Base-by-base conservation (phyloP, 2,113 vertebrate species). In the Phyllostomus hastatus region DNA sequence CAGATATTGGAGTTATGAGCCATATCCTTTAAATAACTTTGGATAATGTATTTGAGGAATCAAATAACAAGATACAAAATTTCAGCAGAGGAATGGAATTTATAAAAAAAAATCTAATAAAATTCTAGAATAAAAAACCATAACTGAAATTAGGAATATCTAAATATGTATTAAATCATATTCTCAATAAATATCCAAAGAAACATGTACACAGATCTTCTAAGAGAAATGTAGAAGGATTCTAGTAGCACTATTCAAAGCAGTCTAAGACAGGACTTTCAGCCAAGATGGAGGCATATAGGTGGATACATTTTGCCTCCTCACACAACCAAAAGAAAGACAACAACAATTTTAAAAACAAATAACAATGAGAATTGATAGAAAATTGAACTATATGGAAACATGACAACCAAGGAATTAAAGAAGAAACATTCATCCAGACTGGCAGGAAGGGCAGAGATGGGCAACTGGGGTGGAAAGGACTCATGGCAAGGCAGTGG, bases 31-130 rank as follows among this genome's bases (percentile, higher is more conserved):
- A 86, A 92, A 48, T 76, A 64, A 52, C 22, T 89, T 92, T 52
- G 38, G 79, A 79, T 82, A 90, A 95, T 64, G 54, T 83, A 87
- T 69, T n/a, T 96, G 61, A 88, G 11, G 70, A 92, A 57, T 87
- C 48, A 33, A 26, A 76, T 86, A 81, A 82, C 1, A 79, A 92
- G 41, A 81, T 76, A 48, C 43, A 92, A 24, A 76, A 94, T 81
- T 96, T 85, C n/a, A 92, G 79, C 22, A 87, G 43, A 92, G 46
- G 14, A 86, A 70, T 50, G 7, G 38, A 92, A 92, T 64, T 19
- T 54, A 81, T 70, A 79, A 73, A 79, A 89, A 89, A 89, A 28
- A 72, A 93, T 35, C 70, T 80, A 93, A 67, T 76, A 64, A 92
- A 85, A 76, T 76, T 76, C 17, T 80, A 38, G 31, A 70, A 73